phyloP scores from a whole-genome alignment of 2,888 invertebrate genomes.

The Agrenia bidenticulata region DNA sequence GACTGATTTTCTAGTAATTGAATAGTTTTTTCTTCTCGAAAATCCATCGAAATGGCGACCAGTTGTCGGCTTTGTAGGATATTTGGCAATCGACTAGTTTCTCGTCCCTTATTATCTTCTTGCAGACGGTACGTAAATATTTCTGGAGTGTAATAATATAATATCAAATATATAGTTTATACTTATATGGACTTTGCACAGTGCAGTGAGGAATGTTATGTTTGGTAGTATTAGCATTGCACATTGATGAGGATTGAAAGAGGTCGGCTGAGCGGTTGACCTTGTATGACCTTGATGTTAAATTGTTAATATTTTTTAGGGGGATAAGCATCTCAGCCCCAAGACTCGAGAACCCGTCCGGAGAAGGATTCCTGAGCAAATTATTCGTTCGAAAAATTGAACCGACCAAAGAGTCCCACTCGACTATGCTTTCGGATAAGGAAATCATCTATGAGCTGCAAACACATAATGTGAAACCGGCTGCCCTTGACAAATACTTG shows the following conservation, averaged over 20 bases:
- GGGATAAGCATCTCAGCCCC: conserved; percentile 41
- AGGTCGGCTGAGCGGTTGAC: no score
- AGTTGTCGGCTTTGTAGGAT: conserved; percentile 46
- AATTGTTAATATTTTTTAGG: conserved; percentile 23
- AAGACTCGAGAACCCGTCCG: conserved; percentile 38
- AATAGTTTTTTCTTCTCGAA: no score
- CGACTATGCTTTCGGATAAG: conserved; percentile 93
- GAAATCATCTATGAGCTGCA: conserved; percentile 93
- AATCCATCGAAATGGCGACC: conserved; percentile 40
- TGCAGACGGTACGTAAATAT: conserved; percentile 14
- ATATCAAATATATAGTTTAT: no score
- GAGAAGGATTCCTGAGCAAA: conserved; percentile 84
- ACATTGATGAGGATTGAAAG: no score
- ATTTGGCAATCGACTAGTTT: conserved; percentile 23
- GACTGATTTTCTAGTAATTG: no score
- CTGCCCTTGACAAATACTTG: conserved; percentile 81
- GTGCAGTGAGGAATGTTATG: no score
- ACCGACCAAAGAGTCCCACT: conserved; percentile 93
- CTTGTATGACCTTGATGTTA: not conserved
- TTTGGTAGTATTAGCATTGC: no score
- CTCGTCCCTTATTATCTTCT: not conserved
- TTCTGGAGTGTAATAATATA: no score
- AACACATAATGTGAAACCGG: conserved; percentile 91
- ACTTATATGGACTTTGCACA: no score
- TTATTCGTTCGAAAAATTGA: conserved; percentile 86